These are phyloP conservation scores for Sylvia borin DNA, from an alignment of 2,797 vertebrate species.

Conservation along the genomic window DNA sequence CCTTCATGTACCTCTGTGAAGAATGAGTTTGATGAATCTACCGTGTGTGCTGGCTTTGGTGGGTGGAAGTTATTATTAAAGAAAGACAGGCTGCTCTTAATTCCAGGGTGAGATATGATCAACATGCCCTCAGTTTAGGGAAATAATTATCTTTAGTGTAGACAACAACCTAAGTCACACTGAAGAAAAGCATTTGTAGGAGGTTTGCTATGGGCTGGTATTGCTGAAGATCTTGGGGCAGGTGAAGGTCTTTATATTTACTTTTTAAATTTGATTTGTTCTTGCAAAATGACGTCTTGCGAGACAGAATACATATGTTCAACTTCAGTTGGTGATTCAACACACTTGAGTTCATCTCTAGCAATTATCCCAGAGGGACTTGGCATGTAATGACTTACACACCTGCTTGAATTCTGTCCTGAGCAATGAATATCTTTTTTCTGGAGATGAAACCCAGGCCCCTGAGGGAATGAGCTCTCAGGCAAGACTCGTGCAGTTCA, in stretches of 20 bases:
- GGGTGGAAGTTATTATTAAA: constrained; percentile 46
- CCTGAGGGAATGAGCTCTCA: not conserved
- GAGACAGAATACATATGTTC: not conserved
- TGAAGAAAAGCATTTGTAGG: not conserved
- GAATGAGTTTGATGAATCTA: constrained; percentile 42
- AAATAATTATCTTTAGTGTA: not conserved
- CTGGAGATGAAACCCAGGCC: not conserved
- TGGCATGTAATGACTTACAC: not conserved
- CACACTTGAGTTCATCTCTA: not conserved
- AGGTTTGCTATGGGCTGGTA: not conserved
- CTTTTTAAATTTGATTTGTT: not conserved
- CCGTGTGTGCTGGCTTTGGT: not conserved
- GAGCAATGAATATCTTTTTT: not conserved
- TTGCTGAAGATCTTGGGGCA: not conserved
- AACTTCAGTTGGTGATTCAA: not conserved
- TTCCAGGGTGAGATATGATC: constrained; percentile 10
- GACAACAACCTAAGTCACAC: not conserved
- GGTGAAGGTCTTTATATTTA: not conserved
- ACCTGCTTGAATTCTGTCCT: not conserved
- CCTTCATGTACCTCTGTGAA: not conserved
- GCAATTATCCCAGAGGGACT: not conserved
- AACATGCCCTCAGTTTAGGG: not conserved
- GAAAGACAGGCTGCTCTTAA: constrained; percentile 23
- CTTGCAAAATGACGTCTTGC: not conserved
- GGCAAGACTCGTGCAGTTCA: not conserved